A percentile compares a stretch with the other conserved stretches of the same genome.
These are phyloP conservation scores for Ectemnius lituratus DNA, from an alignment of 2,888 invertebrate genomes.

Conservation along the genomic window DNA sequence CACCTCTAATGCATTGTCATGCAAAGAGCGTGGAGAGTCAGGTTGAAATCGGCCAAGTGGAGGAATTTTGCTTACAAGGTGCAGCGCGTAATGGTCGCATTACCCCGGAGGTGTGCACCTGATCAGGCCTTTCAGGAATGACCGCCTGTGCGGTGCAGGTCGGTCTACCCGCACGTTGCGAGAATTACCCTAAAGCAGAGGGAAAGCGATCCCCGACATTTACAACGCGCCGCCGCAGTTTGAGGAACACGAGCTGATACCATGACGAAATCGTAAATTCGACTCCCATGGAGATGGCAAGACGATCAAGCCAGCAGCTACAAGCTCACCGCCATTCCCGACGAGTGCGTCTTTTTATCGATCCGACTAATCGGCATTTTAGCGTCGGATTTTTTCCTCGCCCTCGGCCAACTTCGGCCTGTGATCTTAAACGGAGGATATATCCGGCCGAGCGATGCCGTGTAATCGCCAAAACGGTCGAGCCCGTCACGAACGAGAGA, in stretches of 20 bases:
- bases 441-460: conserved; percentile 38
- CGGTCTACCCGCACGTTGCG: background rate
- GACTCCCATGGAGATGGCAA: background rate
- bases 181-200: background rate
- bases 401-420: conserved; percentile 27
- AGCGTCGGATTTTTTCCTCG: conserved; percentile 12
- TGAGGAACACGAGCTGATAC: background rate
- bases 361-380: background rate
- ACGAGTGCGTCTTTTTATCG: conserved; percentile 19
- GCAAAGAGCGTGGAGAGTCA: conserved; percentile 20
- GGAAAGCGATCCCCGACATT: background rate
- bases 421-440: conserved; percentile 48
- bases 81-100: background rate
- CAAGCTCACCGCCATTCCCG: conserved; percentile 9
- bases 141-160: too few relatives aligned
- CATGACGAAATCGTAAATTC: background rate
- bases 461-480: conserved; percentile 57
- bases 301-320: conserved; percentile 12
- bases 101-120: too few relatives aligned
- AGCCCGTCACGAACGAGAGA: conserved; percentile 37
- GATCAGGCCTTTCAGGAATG: too few relatives aligned
- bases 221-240: background rate
- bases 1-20: conserved; percentile 38
- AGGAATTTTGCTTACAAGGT: conserved; percentile 23
- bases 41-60: conserved; percentile 19